Base-by-base conservation (phyloP, 2,888 invertebrate species). In the Ichneumon xanthorius region DNA sequence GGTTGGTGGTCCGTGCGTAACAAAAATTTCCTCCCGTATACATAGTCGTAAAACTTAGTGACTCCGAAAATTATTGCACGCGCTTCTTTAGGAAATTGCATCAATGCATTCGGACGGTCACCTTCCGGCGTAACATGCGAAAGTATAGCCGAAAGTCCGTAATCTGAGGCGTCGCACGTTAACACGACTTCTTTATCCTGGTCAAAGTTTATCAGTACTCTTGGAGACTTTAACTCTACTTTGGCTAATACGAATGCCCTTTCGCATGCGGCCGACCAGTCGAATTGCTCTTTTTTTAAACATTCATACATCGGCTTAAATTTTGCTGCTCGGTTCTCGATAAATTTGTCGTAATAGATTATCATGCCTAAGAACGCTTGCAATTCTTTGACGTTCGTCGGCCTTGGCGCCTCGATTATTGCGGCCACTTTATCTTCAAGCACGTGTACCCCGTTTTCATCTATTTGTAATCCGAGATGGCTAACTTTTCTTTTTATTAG, bases 61-160 rank as follows among this genome's bases (percentile, higher is more conserved):
- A 73, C 76, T 67, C 73, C 77, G 63, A 78, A 85, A 19, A 78
- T 68, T 4, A 88, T 87, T 33, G 85, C 84, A 11, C 73, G 63
- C 11, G 88, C 89, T 75, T 88, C 86, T 22, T 76, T 73, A n/a
- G n/a, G n/a, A n/a, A n/a, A n/a, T n/a, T n/a, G n/a, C n/a, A 61
- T 89, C 87, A 30, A 93, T 6, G 89, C 89, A n/a, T 92, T 90
- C 6, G 93, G 87, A 85, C 80, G 72, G 79, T 92, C 91, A 37
- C 86, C 83, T 11, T 91, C 90, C 84, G 92, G 89, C n/a, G 80
- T 82, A 30, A 84, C 86, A 70, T 92, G 91, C 37, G 84, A 78
- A 61, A 91, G 83, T 7, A 92, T 90, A 2, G 92, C 87, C 4
- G 89, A 90, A n/a, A 92, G 50, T 22, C 90, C 90, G 61, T 90